Base-by-base conservation (phyloP, 2,888 invertebrate species). In the Atethmia centrago region DNA sequence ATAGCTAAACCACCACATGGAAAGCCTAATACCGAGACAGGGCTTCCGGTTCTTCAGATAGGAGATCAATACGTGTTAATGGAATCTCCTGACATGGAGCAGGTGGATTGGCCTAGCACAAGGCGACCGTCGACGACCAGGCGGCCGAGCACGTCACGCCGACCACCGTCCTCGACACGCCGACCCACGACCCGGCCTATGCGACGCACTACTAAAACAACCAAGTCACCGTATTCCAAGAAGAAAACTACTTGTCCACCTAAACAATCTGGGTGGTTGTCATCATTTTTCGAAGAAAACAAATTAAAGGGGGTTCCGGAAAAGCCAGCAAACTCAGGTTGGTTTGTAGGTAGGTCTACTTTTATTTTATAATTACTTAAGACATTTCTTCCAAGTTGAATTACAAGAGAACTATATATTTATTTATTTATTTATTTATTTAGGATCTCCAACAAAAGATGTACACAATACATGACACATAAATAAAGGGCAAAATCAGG, bases 301-400 rank as follows among this genome's bases (percentile, higher is more conserved):
- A 91, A 93, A 79, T 65, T 86, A 49, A 93, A 94, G 74, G 94
- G 90, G 76, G 83, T 90, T 16, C 85, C 91, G 0, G 90, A 89
- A 77, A 93, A 91, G 76, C 92, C 95, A 83, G 87, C 81, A 75
- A 94, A 93, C 89, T 86, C 95, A 93, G 94, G 94, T 94, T 95
- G 92, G 96, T 94, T 94, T 87, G 80, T 90, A 93, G 93, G 94
- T 94, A 90, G 84, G 93, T 94, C 83, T 74, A 67, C 28, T 71
- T 84, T 59, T 56, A 53, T 42, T 65, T 31, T n/a, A 19, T 42
- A 25, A 56, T 63, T 58, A 49, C 19, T 56, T 7, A 0, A 5
- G 31, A 8, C n/a, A 58, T 51, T 31, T 31, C 12, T 73, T 58
- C 8, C 4, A 21, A 28, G 12, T 47, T 31, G 10, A 40, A 28